These are phyloP conservation scores for Pollenia amentaria DNA, from an alignment of 2,888 invertebrate species.

Conservation along the genomic window DNA sequence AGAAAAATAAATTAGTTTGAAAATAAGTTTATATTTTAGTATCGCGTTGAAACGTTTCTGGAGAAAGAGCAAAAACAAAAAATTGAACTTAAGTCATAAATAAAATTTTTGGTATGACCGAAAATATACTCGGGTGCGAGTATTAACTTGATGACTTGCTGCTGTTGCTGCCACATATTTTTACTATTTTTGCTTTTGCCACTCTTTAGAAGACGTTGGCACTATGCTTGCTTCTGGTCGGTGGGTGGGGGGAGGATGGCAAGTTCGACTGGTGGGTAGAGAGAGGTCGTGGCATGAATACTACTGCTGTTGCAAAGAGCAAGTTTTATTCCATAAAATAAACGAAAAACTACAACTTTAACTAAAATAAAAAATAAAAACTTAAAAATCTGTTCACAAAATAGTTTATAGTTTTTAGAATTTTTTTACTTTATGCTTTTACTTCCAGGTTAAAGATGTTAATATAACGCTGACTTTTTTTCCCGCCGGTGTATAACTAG, in stretches of 20 bases:
- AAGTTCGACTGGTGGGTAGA: neutral
- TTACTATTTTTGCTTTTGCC: conserved; percentile 21
- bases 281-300: neutral
- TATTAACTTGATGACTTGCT: conserved; percentile 62
- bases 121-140: conserved; percentile 53
- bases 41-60: conserved; percentile 63
- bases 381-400: conserved; percentile 62
- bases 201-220: conserved; percentile 41
- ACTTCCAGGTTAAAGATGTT: conserved; percentile 37
- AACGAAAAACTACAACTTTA: conserved; percentile 51
- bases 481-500: neutral
- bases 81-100: conserved; percentile 70
- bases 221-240: conserved; percentile 28
- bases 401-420: conserved; percentile 33
- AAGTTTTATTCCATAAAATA: conserved; percentile 47
- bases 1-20: conserved; percentile 68
- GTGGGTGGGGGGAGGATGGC: neutral
- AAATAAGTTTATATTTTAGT: conserved; percentile 67
- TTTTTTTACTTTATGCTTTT: conserved; percentile 10
- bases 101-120: conserved; percentile 65
- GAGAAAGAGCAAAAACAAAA: conserved; percentile 26
- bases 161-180: conserved; percentile 42
- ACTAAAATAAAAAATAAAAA: conserved; percentile 25
- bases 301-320: conserved; percentile 33
- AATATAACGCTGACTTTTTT: conserved; percentile 34